These are phyloP conservation scores for Myopa testacea DNA, from an alignment of 2,888 invertebrate genomes.

Conservation along the genomic window DNA sequence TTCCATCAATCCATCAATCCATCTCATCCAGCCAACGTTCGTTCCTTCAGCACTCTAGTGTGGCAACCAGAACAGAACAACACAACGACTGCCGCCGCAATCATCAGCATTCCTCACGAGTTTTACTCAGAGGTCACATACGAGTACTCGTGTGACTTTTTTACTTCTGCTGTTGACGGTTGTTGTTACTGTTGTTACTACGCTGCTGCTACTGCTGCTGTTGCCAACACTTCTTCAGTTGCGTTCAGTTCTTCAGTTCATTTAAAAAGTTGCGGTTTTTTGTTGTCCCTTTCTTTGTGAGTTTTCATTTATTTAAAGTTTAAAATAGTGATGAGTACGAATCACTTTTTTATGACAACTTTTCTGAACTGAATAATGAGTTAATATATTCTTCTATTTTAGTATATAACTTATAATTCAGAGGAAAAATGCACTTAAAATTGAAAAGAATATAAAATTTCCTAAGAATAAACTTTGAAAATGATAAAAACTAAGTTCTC, in stretches of 20 bases:
- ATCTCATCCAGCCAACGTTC: not conserved
- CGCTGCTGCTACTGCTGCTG: not conserved
- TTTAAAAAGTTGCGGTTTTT: not conserved
- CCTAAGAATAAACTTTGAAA: too few species aligned
- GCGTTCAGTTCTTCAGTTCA: not conserved
- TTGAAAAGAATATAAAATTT: too few species aligned
- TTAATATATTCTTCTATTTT: too few species aligned
- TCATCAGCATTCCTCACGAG: slow-evolving; percentile 28
- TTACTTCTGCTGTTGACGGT: not conserved
- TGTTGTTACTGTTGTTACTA: not conserved
- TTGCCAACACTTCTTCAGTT: not conserved
- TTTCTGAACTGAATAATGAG: too few species aligned
- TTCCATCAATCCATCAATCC: not conserved
- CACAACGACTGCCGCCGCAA: not conserved
- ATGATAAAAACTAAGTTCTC: too few species aligned
- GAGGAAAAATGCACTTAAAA: too few species aligned
- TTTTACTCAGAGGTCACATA: slow-evolving; percentile 32
- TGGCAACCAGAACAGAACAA: not conserved
- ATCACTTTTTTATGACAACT: too few species aligned
- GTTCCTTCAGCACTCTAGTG: not conserved
- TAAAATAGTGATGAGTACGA: too few species aligned
- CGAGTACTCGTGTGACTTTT: slow-evolving; percentile 13
- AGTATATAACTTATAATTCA: too few species aligned
- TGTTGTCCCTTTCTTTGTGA: not conserved
- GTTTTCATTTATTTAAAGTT: not conserved